These are phyloP conservation scores for Sphaerodactylus townsendi DNA, from an alignment of 2,113 vertebrate species.

Conservation along the genomic window DNA sequence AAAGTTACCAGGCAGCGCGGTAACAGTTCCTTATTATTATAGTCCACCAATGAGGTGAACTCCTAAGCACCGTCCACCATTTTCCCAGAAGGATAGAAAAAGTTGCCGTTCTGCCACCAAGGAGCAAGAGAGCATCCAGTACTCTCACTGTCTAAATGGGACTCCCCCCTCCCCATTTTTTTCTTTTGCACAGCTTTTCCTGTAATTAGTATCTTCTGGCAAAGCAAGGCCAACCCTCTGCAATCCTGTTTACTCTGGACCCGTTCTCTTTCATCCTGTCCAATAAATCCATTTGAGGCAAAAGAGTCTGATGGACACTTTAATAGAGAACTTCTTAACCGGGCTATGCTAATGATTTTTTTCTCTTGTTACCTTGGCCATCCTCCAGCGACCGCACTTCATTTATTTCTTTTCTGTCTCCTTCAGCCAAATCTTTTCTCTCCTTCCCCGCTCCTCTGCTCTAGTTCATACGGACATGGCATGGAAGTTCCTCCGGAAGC, in stretches of 20 bases:
- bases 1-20: too few species aligned
- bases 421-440: not conserved
- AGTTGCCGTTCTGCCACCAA: not conserved
- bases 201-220: slow-evolving; percentile 47
- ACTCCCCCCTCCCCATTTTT: not conserved
- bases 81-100: not conserved
- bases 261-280: slow-evolving; percentile 53
- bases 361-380: slow-evolving; percentile 41
- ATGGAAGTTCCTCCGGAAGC: not conserved
- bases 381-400: slow-evolving; percentile 57
- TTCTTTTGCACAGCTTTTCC: slow-evolving; percentile 31
- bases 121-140: not conserved
- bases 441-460: not conserved
- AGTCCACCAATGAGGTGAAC: too few species aligned
- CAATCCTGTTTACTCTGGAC: slow-evolving; percentile 52
- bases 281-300: slow-evolving; percentile 76
- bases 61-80: too few species aligned
- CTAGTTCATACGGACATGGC: rapidly evolving
- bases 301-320: slow-evolving; percentile 71
- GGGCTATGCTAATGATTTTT: slow-evolving; percentile 73
- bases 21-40: too few species aligned
- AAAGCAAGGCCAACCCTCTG: slow-evolving; percentile 34
- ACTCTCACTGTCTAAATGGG: not conserved
- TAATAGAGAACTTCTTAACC: slow-evolving; percentile 72
- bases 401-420: slow-evolving; percentile 48